Evolutionary conservation across 2,113 vertebrate genomes (phyloP).

Genomic region (Oxygymnocypris stewartii): DNA sequence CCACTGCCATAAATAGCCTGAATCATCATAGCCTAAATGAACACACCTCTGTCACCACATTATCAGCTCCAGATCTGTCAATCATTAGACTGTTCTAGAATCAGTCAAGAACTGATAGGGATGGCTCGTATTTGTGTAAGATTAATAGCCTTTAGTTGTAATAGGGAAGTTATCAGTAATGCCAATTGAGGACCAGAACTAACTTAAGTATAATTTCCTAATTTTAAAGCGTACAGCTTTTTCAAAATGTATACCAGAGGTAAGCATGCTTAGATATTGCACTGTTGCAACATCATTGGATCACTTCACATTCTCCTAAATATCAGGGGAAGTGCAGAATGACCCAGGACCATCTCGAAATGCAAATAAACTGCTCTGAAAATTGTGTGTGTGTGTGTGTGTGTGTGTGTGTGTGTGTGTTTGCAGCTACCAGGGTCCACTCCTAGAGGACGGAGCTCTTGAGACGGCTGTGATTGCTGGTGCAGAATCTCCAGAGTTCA

Average conservation of each 20-base stretch:
- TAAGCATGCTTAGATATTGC: background rate
- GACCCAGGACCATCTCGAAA: background rate
- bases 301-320: background rate
- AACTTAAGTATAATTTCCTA: background rate
- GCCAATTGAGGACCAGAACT: background rate
- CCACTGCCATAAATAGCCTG: conserved; percentile 32
- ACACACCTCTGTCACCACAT: conserved; percentile 1
- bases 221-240: background rate
- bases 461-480: conserved; percentile 80
- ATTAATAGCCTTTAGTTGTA: background rate
- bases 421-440: conserved; percentile 91
- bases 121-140: background rate
- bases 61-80: background rate
- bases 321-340: background rate
- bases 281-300: background rate
- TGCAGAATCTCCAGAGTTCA: conserved; percentile 90
- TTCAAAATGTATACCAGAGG: background rate
- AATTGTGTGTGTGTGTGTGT: background rate
- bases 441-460: conserved; percentile 89
- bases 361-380: background rate
- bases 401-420: background rate
- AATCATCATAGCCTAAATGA: conserved; percentile 15
- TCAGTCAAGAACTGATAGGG: background rate
- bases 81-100: conserved; percentile 4
- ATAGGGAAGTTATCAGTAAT: background rate